These are phyloP conservation scores for Lycopodina hypogea DNA, from an alignment of 37 sponge, comb jelly and placozoan genomes.

Conservation along the genomic window DNA sequence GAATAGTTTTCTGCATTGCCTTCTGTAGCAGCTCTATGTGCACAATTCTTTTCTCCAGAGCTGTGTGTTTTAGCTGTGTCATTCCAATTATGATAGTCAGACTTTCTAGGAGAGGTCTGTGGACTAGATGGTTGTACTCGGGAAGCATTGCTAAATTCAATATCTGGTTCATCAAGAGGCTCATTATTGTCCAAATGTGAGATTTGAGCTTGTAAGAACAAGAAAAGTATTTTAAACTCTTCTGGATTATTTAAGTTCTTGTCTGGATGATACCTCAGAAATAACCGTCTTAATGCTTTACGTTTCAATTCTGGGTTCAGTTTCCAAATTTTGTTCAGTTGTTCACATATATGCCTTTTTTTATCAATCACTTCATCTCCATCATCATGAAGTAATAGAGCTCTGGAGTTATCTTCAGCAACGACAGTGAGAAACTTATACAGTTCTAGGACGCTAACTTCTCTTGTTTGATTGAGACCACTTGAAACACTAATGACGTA, in stretches of 20 bases:
- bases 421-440: conserved; percentile 47
- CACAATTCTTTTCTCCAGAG: neutral
- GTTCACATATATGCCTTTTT: neutral
- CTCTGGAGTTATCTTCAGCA: neutral
- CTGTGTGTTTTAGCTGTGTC: neutral
- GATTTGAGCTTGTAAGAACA: conserved; percentile 39
- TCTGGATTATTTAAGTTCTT: conserved; percentile 29
- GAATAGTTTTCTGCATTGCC: too few species aligned
- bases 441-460: conserved; percentile 34
- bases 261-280: conserved; percentile 59
- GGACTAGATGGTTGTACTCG: neutral
- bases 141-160: neutral
- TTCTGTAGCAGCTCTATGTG: neutral
- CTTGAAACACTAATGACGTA: conserved; percentile 5
- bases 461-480: conserved; percentile 17
- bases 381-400: neutral
- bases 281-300: conserved; percentile 40
- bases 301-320: conserved; percentile 10
- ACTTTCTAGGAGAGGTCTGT: neutral
- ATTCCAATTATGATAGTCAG: neutral
- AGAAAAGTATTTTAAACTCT: conserved; percentile 43
- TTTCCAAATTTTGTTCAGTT: conserved; percentile 44
- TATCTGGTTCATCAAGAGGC: conserved; percentile 30
- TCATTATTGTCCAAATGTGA: conserved; percentile 9
- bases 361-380: neutral